These are phyloP conservation scores for Macrophya annulata DNA, from an alignment of 2,888 invertebrate species.

Conservation along the genomic window DNA sequence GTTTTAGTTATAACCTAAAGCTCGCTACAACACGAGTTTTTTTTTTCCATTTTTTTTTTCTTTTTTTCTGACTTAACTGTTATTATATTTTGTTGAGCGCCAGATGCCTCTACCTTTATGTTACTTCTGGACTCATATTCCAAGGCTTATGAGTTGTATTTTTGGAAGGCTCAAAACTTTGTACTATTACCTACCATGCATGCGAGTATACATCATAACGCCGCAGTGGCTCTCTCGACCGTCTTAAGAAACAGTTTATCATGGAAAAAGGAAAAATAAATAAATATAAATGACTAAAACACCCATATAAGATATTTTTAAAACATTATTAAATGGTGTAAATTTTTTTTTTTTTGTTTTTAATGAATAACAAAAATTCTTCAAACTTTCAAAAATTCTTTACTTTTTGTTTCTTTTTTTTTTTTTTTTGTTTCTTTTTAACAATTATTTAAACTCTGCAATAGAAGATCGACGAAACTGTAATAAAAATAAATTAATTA, in stretches of 20 bases:
- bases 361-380: not conserved
- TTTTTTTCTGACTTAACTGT: conserved; percentile 59
- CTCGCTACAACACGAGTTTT: not conserved
- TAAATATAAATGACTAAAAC: not conserved
- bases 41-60: not conserved
- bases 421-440: too few species aligned
- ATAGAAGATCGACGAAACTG: too few species aligned
- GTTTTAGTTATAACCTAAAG: not conserved
- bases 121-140: conserved; percentile 74
- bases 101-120: conserved; percentile 72
- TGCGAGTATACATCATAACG: not conserved
- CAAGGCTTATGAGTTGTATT: conserved; percentile 69
- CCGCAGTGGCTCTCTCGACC: not conserved
- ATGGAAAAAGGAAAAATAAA: not conserved
- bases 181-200: conserved; percentile 6
- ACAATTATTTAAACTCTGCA: too few species aligned
- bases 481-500: not conserved
- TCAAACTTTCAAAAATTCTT: not conserved
- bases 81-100: conserved; percentile 72
- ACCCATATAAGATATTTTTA: not conserved
- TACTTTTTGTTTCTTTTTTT: too few species aligned
- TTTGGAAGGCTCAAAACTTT: conserved; percentile 65
- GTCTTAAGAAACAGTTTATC: conserved; percentile 7
- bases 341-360: not conserved
- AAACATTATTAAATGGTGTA: not conserved